Evolutionary conservation across 1,140 invertebrate genomes (phyloP), one percentile per base, ranked within the genome.

Genomic region (Thrips palmi): DNA sequence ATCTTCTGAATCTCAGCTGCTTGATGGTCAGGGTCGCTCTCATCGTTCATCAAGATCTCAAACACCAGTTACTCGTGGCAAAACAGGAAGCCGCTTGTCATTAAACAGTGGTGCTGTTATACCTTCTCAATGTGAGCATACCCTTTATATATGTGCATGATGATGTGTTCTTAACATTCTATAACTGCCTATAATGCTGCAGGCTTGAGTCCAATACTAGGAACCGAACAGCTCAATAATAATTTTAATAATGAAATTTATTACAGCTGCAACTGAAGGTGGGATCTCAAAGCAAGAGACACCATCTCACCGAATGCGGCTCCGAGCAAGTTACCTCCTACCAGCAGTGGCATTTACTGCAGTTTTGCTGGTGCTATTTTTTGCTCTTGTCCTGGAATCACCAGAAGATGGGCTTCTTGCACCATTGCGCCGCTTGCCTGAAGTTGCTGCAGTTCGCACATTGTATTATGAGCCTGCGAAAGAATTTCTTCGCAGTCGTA

Each of bases 381-480:
- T 59, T 5, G 33, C 59, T 32, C 34, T 58, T 4, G 44, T 62
- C 4, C 46, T 62, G 37, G 60, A 62, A 48, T 83, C 56, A 77
- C n/a, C 74, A 10, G 78, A 86, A 52, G 69, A 70, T 49, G 66
- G 74, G 25, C 48, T 75, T 2, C 69, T 86, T 39, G 67, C 70
- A 28, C 62, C 60, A 12, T 50, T 86, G 29, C 67, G 76, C n/a
- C 71, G 72, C 47, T 68, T 72, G 47, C 82, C 81, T 12, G 80
- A 86, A 60, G 73, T 86, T 57, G 64, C 79, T 19, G 68, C 75
- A 33, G 63, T 86, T 30, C 68, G 73, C 42, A 71, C 73, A 49
- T 74, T 83, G 49, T 82, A 85, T 54, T 87, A 87, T 56, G 70
- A 76, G 50, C 81, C 82, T 5, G 62, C 78, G 17, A 85, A 82